These are phyloP conservation scores for Hirtodrosophila alboralis DNA, from an alignment of 2,888 invertebrate genomes.

Conservation along the genomic window DNA sequence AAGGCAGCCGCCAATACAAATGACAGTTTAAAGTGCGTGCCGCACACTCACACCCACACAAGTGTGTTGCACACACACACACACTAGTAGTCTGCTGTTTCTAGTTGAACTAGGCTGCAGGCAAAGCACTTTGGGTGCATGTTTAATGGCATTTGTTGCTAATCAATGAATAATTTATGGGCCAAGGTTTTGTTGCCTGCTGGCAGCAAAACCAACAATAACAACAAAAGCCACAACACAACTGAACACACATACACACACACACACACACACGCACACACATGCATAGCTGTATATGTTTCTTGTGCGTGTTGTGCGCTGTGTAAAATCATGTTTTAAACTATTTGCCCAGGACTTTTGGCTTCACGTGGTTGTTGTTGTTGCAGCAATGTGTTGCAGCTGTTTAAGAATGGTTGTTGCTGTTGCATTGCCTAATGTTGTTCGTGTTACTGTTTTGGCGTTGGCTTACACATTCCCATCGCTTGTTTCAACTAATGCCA, in stretches of 20 bases:
- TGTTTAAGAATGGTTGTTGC: too few relatives aligned
- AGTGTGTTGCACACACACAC: slow-evolving; percentile 6
- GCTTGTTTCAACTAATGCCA: slow-evolving; percentile 50
- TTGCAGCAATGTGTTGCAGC: slow-evolving; percentile 1
- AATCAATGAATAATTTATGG: slow-evolving; percentile 82
- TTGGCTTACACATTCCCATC: slow-evolving; percentile 62
- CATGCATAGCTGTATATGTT: slow-evolving; percentile 8
- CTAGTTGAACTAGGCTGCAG: slow-evolving; percentile 42
- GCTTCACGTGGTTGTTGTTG: slow-evolving; percentile 17
- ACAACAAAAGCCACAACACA: slow-evolving; percentile 7
- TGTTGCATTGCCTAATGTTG: slow-evolving; percentile 35
- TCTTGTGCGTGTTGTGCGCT: slow-evolving; percentile 35
- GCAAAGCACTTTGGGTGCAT: slow-evolving; percentile 71
- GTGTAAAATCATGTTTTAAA: slow-evolving; percentile 53
- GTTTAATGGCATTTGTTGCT: slow-evolving; percentile 79
- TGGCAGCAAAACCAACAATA: slow-evolving; percentile 37
- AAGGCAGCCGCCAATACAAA: slow-evolving; percentile 61
- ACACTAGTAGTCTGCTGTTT: slow-evolving; percentile 27
- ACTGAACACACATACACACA: slow-evolving; percentile 19
- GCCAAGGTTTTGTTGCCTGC: slow-evolving; percentile 63
- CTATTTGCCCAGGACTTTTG: slow-evolving; percentile 48
- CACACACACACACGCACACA: slow-evolving; percentile 16
- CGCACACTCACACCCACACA: slow-evolving; percentile 12
- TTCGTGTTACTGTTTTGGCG: slow-evolving; percentile 53
- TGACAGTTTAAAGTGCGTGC: slow-evolving; percentile 73